phyloP scores from a whole-genome alignment of 2,888 invertebrate genomes.

The Smittia aterrima region DNA sequence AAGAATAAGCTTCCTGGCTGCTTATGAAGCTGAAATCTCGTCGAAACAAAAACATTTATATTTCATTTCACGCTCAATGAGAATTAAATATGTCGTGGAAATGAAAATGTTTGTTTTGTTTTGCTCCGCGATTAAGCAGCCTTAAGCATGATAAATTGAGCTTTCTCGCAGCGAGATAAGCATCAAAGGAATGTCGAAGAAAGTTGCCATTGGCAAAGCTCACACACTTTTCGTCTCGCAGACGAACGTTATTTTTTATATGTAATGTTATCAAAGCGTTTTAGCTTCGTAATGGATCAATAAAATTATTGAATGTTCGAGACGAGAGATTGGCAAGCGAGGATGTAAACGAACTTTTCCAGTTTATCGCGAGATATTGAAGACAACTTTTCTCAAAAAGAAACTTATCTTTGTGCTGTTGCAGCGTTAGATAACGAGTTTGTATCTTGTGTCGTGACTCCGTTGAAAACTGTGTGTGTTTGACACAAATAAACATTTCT shows the following conservation, averaged over 20 bases:
- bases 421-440: not conserved
- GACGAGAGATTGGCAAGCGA: not conserved
- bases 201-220: not conserved
- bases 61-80: conserved; percentile 26
- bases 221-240: not conserved
- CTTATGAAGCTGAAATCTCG: not conserved
- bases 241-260: not conserved
- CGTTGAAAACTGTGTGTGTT: not conserved
- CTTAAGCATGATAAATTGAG: conserved; percentile 40
- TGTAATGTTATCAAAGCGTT: not conserved
- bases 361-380: not conserved
- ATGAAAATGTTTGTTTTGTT: not conserved
- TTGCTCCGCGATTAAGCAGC: conserved; percentile 29
- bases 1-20: not conserved
- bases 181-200: not conserved
- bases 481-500: not conserved
- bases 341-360: not conserved
- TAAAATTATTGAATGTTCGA: conserved; percentile 12
- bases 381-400: not conserved
- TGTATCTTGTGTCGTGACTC: not conserved
- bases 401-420: not conserved
- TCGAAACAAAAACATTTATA: conserved; percentile 1
- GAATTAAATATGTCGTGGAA: conserved; percentile 30
- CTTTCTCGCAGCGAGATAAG: not conserved
- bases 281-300: conserved; percentile 12